Conservation (phyloP, 1,140 invertebrate genomes). For the Anastrepha ludens region DNA sequence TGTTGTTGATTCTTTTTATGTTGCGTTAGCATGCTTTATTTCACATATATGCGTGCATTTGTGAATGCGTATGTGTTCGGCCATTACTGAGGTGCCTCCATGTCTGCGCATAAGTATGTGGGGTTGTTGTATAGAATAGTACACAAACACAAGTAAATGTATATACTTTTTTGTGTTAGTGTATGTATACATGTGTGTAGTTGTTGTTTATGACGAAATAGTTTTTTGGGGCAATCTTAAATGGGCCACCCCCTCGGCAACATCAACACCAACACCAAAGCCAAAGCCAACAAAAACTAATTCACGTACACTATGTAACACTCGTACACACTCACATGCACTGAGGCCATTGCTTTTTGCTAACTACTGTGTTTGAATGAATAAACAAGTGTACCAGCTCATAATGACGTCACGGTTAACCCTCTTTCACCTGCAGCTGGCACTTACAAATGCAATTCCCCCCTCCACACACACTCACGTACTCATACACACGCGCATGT, state of each 20-base stretch:
- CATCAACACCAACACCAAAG: neutral
- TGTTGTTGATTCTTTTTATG: conserved; percentile 4
- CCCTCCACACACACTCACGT: neutral
- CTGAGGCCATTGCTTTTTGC: neutral
- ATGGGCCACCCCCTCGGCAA: conserved; percentile 3
- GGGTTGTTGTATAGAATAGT: neutral
- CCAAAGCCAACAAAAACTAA: neutral
- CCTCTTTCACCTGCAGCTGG: neutral
- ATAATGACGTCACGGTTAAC: conserved; percentile 52
- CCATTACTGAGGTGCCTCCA: conserved; percentile 19
- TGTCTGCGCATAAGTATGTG: conserved; percentile 40
- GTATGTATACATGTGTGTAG: neutral
- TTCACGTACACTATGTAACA: neutral
- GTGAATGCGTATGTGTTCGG: neutral
- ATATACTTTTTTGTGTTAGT: neutral
- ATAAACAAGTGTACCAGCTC: conserved; percentile 21
- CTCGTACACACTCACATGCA: neutral
- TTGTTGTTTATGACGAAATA: conserved; percentile 26
- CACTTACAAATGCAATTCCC: too few relatives aligned
- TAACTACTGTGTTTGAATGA: conserved; percentile 4
- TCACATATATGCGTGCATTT: neutral
- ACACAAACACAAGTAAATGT: neutral
- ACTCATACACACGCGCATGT: neutral
- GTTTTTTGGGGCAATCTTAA: conserved; percentile 32
- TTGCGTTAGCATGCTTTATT: conserved; percentile 26